Conservation (phyloP, 2,113 vertebrate genomes). For the Zeus faber region DNA sequence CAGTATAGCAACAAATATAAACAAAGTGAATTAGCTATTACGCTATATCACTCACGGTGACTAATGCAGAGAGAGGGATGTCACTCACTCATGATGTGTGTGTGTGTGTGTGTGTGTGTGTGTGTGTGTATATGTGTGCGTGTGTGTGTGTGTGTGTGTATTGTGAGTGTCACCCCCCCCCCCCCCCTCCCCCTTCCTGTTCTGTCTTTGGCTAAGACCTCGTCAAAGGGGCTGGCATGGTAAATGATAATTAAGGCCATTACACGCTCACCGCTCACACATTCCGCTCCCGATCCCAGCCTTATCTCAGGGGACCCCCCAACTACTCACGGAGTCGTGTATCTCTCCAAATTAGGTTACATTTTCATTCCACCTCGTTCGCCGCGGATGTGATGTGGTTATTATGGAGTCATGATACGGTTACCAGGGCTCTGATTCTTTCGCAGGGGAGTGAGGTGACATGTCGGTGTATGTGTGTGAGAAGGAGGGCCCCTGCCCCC, state of each 20-base stretch:
- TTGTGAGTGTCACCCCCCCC: neutral
- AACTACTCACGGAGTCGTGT: constrained; percentile 55
- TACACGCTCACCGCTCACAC: constrained; percentile 65
- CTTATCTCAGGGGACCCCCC: constrained; percentile 58
- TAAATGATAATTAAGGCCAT: constrained; percentile 74
- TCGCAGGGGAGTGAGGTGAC: constrained; percentile 48
- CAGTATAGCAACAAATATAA: too few species aligned
- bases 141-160: neutral
- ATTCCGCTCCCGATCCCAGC: constrained; percentile 50
- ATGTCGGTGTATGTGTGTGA: constrained; percentile 31
- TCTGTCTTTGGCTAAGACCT: constrained; percentile 54
- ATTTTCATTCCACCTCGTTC: constrained; percentile 65
- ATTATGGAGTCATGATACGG: constrained; percentile 66
- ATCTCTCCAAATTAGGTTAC: constrained; percentile 69
- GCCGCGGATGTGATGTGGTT: constrained; percentile 63
- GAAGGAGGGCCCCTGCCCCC: too few species aligned
- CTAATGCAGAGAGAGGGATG: constrained; percentile 66
- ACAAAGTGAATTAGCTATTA: constrained; percentile 66
- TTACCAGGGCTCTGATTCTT: constrained; percentile 61
- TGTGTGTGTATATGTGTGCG: constrained; percentile 26
- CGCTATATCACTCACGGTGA: constrained; percentile 64
- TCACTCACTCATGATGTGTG: constrained; percentile 43
- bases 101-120: constrained; percentile 8
- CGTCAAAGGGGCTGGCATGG: constrained; percentile 62
- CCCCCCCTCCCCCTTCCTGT: constrained; percentile 14